Percentiles rank a stretch among this genome's conserved stretches.
These are phyloP conservation scores for Elgaria multicarinata DNA, from an alignment of 2,113 vertebrate genomes.

Conservation along the genomic window DNA sequence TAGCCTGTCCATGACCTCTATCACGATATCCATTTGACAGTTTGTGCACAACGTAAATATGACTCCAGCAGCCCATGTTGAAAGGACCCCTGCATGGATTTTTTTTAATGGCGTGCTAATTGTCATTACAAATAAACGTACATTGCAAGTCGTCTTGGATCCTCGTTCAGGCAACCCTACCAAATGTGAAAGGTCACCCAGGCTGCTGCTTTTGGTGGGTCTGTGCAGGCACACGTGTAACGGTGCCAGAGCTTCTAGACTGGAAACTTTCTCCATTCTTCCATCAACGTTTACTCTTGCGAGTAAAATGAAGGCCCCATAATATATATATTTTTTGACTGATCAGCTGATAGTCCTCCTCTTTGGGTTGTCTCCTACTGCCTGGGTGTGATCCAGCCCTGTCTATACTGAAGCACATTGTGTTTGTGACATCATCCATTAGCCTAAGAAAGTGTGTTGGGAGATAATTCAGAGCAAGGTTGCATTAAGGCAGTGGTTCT, in stretches of 20 bases:
- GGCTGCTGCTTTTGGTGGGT: neutral
- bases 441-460: neutral
- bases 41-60: neutral
- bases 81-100: neutral
- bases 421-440: slow-evolving; percentile 36
- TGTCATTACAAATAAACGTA: neutral
- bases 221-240: neutral
- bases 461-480: slow-evolving; percentile 11
- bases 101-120: neutral
- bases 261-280: neutral
- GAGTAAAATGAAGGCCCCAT: slow-evolving; percentile 6
- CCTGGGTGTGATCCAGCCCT: neutral
- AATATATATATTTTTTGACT: neutral
- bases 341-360: fast-evolving
- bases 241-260: neutral
- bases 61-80: too few relatives aligned
- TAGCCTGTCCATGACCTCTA: neutral
- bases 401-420: neutral
- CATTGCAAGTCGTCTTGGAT: neutral
- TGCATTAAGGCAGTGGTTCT: too few relatives aligned
- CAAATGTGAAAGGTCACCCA: neutral
- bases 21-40: neutral
- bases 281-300: neutral
- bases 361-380: neutral
- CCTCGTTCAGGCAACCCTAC: neutral